Percentiles rank a stretch among this genome's conserved stretches.
Conservation (phyloP, 2,888 invertebrate genomes). For the Eulithis testata region DNA sequence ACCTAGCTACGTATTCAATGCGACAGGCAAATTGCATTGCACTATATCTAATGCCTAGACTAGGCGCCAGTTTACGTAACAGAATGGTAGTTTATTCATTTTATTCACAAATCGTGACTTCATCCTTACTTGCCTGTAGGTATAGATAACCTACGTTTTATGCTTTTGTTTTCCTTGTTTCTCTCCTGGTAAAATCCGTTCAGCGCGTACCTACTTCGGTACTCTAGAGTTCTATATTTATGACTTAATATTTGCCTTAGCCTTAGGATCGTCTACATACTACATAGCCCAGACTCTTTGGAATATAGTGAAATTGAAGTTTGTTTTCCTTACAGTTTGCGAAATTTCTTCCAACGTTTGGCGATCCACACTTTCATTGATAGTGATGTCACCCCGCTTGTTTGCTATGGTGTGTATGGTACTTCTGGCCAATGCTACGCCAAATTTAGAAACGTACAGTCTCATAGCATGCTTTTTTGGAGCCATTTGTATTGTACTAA, state of each 20-base stretch:
- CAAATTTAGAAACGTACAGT: constrained; percentile 68
- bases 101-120: constrained; percentile 18
- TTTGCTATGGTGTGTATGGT: constrained; percentile 59
- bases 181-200: background rate
- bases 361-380: constrained; percentile 62
- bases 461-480: constrained; percentile 59
- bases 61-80: constrained; percentile 20
- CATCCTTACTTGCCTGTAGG: background rate
- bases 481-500: constrained; percentile 50
- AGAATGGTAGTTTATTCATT: constrained; percentile 1
- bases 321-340: constrained; percentile 55
- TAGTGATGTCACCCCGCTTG: constrained; percentile 62
- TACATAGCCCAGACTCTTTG: too few species aligned
- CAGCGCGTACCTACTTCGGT: too few species aligned
- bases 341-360: constrained; percentile 75
- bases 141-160: background rate
- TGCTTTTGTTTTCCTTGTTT: constrained; percentile 12
- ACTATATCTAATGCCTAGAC: constrained; percentile 11
- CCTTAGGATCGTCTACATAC: too few species aligned
- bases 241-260: too few species aligned
- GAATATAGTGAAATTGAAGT: background rate
- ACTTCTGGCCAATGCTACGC: constrained; percentile 60
- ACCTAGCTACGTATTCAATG: constrained; percentile 10
- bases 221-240: too few species aligned
- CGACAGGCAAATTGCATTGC: constrained; percentile 23